Evolutionary conservation across 2,113 vertebrate genomes (phyloP).

Genomic region (Labeo catla): DNA sequence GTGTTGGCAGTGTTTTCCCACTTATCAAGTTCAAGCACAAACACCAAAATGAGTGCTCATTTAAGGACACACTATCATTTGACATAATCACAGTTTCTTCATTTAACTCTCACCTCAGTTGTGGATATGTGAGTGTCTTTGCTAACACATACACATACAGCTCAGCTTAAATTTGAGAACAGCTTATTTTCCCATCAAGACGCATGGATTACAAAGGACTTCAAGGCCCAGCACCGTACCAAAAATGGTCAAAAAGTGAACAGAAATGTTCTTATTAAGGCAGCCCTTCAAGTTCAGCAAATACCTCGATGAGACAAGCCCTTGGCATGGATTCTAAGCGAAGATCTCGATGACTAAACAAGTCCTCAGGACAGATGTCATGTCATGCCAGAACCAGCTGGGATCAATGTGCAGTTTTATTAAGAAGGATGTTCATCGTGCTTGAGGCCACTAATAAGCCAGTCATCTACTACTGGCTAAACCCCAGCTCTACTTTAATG

Average conservation of each 20-base stretch:
- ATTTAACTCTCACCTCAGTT: conserved; percentile 30
- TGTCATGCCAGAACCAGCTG: too few relatives aligned
- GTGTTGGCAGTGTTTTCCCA: not conserved
- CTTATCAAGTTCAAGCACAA: conserved; percentile 6
- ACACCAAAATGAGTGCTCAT: conserved; percentile 1
- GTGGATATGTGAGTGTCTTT: not conserved
- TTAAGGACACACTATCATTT: conserved; percentile 20
- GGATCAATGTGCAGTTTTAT: too few relatives aligned
- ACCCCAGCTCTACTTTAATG: too few relatives aligned
- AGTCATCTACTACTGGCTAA: too few relatives aligned
- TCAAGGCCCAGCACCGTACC: not conserved
- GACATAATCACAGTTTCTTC: conserved; percentile 19
- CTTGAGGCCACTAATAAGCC: too few relatives aligned
- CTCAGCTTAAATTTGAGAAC: not conserved
- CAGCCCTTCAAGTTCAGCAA: too few relatives aligned
- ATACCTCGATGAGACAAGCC: too few relatives aligned
- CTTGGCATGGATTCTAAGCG: too few relatives aligned
- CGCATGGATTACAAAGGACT: not conserved
- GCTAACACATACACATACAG: not conserved
- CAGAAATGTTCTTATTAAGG: too few relatives aligned
- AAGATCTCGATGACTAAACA: too few relatives aligned
- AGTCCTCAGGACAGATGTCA: too few relatives aligned
- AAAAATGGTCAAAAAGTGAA: not conserved
- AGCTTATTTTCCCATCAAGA: not conserved
- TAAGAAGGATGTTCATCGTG: too few relatives aligned